Evolutionary conservation across 2,888 invertebrate genomes (phyloP).

Genomic region (Bombylius discolor): DNA sequence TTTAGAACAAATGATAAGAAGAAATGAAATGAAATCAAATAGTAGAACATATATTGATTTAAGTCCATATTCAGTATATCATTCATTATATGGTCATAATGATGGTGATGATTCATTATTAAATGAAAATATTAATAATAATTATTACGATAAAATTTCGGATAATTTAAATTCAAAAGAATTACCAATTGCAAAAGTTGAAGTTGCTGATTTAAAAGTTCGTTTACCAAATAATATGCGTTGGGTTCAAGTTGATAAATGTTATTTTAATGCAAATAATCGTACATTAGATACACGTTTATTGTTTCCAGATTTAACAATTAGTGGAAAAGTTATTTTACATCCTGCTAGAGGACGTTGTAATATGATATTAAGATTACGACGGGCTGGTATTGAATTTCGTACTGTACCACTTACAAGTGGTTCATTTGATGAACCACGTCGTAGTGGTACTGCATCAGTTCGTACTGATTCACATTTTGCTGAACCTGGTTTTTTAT

Average conservation of each 20-base stretch:
- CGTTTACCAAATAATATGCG: constrained; percentile 50
- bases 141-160: background rate
- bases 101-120: constrained; percentile 20
- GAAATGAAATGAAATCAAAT: constrained; percentile 26
- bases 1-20: constrained; percentile 45
- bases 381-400: constrained; percentile 68
- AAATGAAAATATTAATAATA: constrained; percentile 7
- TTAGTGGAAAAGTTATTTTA: constrained; percentile 61
- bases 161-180: background rate
- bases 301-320: constrained; percentile 64
- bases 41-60: constrained; percentile 23
- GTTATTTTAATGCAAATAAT: constrained; percentile 60
- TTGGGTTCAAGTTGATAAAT: constrained; percentile 64
- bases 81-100: constrained; percentile 29
- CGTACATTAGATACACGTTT: constrained; percentile 63
- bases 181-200: constrained; percentile 22
- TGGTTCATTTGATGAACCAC: constrained; percentile 20
- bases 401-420: constrained; percentile 47
- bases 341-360: constrained; percentile 44
- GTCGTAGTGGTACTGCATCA: constrained; percentile 25
- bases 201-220: constrained; percentile 38
- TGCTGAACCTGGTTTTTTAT: constrained; percentile 71
- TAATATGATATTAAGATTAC: constrained; percentile 62
- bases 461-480: constrained; percentile 68
- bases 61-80: constrained; percentile 31